Conservation (phyloP, 2,113 vertebrate species). For the Tretioscincus oriximinensis region DNA sequence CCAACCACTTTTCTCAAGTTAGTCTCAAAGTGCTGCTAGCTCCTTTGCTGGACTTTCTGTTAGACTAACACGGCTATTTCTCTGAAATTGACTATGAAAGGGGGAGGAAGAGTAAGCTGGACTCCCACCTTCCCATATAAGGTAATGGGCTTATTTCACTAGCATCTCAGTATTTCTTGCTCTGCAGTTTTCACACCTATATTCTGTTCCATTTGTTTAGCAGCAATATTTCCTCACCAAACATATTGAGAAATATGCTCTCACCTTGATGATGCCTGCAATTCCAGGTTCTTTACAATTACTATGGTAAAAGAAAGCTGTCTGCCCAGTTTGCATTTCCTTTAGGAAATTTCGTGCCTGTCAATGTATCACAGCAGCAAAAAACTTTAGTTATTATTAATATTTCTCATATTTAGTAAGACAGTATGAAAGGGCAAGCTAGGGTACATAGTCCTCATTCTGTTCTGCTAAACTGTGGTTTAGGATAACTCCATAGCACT, state of each 20-base stretch:
- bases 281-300: constrained; percentile 96
- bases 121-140: no score
- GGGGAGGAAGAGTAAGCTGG: no score
- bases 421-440: background rate
- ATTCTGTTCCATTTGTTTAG: background rate
- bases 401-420: background rate
- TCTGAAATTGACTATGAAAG: no score
- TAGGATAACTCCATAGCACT: background rate
- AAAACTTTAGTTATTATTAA: background rate
- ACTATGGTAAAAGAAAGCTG: constrained; percentile 97
- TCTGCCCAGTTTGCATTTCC: constrained; percentile 87
- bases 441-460: background rate
- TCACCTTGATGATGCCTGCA: constrained; percentile 86
- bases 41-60: no score
- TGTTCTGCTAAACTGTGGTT: background rate
- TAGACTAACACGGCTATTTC: no score
- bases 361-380: background rate
- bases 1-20: no score
- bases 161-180: background rate
- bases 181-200: background rate
- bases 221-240: fast-evolving
- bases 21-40: no score
- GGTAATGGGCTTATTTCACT: no score
- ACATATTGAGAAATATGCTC: background rate
- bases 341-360: constrained; percentile 95